Base-by-base conservation (phyloP, 2,797 vertebrate genomes). In the Salarias fasciatus region DNA sequence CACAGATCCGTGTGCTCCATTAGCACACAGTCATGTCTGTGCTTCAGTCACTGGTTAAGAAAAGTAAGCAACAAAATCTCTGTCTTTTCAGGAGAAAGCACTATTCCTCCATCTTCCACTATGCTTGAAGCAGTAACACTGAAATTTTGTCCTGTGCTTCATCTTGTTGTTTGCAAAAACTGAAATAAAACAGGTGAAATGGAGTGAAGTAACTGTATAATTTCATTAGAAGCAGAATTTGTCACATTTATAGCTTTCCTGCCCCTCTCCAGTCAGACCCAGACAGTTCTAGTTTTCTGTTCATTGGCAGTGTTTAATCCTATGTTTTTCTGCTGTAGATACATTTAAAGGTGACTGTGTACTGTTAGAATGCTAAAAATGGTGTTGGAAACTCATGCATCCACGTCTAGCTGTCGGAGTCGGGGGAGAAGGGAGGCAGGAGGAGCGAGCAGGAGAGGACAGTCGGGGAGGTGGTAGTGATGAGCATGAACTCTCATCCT, bases 321-420 rank as follows among this genome's bases (percentile, higher is more conserved):
- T 54, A 37, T 50, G 59, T 80, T 87, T 84, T 83, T 71, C 60
- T 64, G 73, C 52, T 14, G 7, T 10, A 37, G 54, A 77, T 40
- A 75, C 84, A 72, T 81, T 59, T 85, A 46, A 80, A 72, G 60
- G 60, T 77, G 73, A 77, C 70, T 69, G 48, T 43, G 13, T 14
- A 68, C 37, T 47, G 41, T 65, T 49, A 72, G 64, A 74, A 59
- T 81, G 66, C 72, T 46, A 50, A 68, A 80, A 65, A 30, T 52
- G 31, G n/a, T 50, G 69, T 61, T 70, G 77, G 55, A 76, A 65
- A 63, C 59, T 10, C 52, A 54, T 53, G 59, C 69, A 84, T 87
- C 58, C 53, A 72, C 85, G 64, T 64, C 18, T 55, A 57, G 69
- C 65, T 79, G 73, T 58, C 18, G 42, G 11, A 40, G 56, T 63